phyloP scores from a whole-genome alignment of 2,797 vertebrate species.

The Carapus acus region DNA sequence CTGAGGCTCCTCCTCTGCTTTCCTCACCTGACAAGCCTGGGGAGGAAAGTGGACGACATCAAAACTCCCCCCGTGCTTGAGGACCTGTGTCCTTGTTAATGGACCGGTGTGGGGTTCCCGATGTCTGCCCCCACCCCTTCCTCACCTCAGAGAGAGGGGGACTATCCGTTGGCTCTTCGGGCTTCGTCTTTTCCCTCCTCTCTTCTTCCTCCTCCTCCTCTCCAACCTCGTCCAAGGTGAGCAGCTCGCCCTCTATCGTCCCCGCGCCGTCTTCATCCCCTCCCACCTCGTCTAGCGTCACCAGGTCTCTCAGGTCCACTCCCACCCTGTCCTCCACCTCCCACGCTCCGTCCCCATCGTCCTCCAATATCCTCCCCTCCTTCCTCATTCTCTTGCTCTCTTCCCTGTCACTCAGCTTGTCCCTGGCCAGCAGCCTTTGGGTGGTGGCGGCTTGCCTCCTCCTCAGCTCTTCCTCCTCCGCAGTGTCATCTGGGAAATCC shows the following conservation, averaged over 20 bases:
- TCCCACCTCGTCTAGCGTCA: constrained; percentile 68
- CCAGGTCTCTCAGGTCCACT: constrained; percentile 36
- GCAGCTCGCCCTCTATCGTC: constrained; percentile 36
- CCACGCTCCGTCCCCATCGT: constrained; percentile 28
- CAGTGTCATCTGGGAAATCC: constrained; percentile 42
- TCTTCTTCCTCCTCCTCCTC: constrained; percentile 73
- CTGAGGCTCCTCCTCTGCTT: too few species aligned
- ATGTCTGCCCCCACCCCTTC: not conserved
- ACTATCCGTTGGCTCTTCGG: constrained; percentile 9
- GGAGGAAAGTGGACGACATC: too few species aligned
- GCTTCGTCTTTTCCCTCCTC: too few species aligned
- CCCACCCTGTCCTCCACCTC: constrained; percentile 6
- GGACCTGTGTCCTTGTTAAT: too few species aligned
- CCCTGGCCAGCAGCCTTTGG: constrained; percentile 5
- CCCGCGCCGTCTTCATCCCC: constrained; percentile 46
- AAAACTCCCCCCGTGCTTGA: too few species aligned
- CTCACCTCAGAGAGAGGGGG: constrained; percentile 60
- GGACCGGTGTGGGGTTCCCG: too few species aligned
- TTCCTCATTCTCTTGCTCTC: not conserved
- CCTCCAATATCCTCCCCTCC: constrained; percentile 27
- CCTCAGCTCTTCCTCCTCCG: constrained; percentile 36
- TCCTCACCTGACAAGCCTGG: too few species aligned
- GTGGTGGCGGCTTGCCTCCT: constrained; percentile 21
- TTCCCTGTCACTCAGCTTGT: constrained; percentile 23
- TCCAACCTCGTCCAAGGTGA: constrained; percentile 83